These are phyloP conservation scores for Eilema griseolum DNA, from an alignment of 2,888 invertebrate species.

Conservation along the genomic window DNA sequence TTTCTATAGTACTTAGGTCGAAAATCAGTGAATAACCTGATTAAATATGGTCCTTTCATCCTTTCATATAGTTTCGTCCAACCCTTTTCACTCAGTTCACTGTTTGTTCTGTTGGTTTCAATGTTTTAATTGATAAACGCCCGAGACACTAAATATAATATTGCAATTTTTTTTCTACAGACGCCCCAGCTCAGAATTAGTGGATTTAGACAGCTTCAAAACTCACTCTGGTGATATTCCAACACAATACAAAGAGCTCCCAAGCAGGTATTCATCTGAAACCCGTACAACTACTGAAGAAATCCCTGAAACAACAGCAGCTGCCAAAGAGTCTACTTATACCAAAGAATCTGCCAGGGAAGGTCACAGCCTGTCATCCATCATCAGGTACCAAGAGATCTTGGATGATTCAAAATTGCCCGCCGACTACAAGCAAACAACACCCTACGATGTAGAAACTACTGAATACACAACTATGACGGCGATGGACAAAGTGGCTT, in stretches of 20 bases:
- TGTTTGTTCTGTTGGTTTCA: no score
- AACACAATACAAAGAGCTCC: conserved; percentile 83
- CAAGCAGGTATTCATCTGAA: conserved; percentile 80
- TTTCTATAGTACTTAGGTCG: conserved; percentile 5
- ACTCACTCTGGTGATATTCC: conserved; percentile 89
- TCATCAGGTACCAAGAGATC: conserved; percentile 76
- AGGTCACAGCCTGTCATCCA: conserved; percentile 76
- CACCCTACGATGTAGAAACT: conserved; percentile 78
- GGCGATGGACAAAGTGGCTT: conserved; percentile 93
- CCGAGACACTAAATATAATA: conserved; percentile 18
- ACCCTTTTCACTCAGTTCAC: not conserved
- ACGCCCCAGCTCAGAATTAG: conserved; percentile 92
- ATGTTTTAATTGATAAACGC: not conserved
- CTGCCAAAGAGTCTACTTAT: conserved; percentile 66
- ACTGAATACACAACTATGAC: conserved; percentile 90
- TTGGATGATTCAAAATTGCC: conserved; percentile 79
- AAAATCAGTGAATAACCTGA: not conserved
- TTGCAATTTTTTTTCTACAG: conserved; percentile 67
- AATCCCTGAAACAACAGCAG: conserved; percentile 78
- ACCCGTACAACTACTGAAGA: conserved; percentile 84
- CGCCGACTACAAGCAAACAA: conserved; percentile 76
- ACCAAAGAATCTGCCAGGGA: conserved; percentile 73
- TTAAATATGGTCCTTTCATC: no score
- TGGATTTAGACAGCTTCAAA: conserved; percentile 94
- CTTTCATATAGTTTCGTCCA: not conserved